Evolutionary conservation across 2,113 vertebrate genomes (phyloP).

Genomic region (Gambusia holbrooki): DNA sequence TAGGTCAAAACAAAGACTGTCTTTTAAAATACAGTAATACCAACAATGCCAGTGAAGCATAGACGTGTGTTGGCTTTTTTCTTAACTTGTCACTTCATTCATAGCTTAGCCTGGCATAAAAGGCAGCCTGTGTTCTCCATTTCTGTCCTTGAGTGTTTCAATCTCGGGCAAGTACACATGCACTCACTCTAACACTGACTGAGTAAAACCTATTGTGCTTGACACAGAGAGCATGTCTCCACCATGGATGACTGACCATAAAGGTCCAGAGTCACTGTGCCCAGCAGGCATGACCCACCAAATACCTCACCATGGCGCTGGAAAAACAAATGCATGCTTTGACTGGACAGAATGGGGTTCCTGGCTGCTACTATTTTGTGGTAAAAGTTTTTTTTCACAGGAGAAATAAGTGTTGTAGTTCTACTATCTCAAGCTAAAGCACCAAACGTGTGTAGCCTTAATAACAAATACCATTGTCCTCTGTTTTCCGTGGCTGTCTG

Average conservation of each 20-base stretch:
- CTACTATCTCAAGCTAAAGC: background rate
- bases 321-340: slow-evolving; percentile 40
- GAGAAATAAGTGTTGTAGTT: background rate
- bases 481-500: slow-evolving; percentile 15
- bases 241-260: slow-evolving; percentile 57
- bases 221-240: slow-evolving; percentile 64
- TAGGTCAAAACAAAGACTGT: too few relatives aligned
- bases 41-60: background rate
- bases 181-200: slow-evolving; percentile 56
- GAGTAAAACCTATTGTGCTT: slow-evolving; percentile 65
- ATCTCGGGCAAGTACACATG: slow-evolving; percentile 28
- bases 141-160: slow-evolving; percentile 32
- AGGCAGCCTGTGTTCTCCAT: slow-evolving; percentile 43
- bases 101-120: slow-evolving; percentile 28
- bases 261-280: slow-evolving; percentile 52
- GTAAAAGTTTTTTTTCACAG: background rate
- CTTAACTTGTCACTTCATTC: slow-evolving; percentile 10
- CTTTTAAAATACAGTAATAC: background rate
- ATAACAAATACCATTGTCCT: slow-evolving; percentile 49
- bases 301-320: slow-evolving; percentile 47
- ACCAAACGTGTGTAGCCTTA: background rate
- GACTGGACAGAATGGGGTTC: slow-evolving; percentile 13
- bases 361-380: slow-evolving; percentile 3
- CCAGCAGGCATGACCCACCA: slow-evolving; percentile 51
- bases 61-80: background rate